Conservation (phyloP, 2,113 vertebrate species). For the Brachionichthys hirsutus region DNA sequence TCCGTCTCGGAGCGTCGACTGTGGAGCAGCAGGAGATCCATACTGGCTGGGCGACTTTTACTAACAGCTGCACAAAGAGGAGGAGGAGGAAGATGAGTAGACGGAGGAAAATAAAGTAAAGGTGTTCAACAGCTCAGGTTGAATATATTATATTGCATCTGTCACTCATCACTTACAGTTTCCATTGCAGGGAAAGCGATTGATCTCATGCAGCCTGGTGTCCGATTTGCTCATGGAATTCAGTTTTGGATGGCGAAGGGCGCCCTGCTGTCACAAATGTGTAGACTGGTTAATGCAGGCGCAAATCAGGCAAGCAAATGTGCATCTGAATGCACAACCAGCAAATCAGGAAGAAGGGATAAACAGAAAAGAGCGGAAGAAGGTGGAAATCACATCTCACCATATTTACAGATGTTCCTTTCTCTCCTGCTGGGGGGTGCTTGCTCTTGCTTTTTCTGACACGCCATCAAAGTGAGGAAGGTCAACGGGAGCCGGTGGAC, state of each 20-base stretch:
- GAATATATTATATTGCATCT: constrained; percentile 27
- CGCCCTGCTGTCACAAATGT: constrained; percentile 65
- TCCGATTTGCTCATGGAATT: constrained; percentile 83
- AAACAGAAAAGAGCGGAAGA: background rate
- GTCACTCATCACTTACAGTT: constrained; percentile 72
- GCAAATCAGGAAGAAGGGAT: background rate
- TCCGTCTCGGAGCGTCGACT: constrained; percentile 74
- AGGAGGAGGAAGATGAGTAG: background rate
- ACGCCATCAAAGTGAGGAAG: constrained; percentile 54
- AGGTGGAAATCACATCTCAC: constrained; percentile 56
- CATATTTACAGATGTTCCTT: constrained; percentile 76
- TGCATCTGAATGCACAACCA: constrained; percentile 1
- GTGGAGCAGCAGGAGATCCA: constrained; percentile 80
- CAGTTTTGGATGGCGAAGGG: constrained; percentile 76
- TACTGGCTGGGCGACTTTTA: constrained; percentile 78
- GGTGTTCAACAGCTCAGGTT: constrained; percentile 12
- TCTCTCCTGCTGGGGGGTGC: constrained; percentile 72
- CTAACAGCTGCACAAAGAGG: constrained; percentile 58
- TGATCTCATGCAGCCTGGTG: constrained; percentile 80
- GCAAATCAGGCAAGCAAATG: constrained; percentile 23
- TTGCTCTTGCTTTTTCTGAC: constrained; percentile 77
- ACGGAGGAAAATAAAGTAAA: constrained; percentile 1
- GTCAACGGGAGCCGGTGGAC: constrained; percentile 62
- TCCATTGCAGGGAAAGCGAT: constrained; percentile 76
- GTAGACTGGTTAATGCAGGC: constrained; percentile 10